Evolutionary conservation across 2,888 invertebrate species (phyloP), one percentile per base, ranked within the genome.

Genomic region (Chydorus sphaericus): DNA sequence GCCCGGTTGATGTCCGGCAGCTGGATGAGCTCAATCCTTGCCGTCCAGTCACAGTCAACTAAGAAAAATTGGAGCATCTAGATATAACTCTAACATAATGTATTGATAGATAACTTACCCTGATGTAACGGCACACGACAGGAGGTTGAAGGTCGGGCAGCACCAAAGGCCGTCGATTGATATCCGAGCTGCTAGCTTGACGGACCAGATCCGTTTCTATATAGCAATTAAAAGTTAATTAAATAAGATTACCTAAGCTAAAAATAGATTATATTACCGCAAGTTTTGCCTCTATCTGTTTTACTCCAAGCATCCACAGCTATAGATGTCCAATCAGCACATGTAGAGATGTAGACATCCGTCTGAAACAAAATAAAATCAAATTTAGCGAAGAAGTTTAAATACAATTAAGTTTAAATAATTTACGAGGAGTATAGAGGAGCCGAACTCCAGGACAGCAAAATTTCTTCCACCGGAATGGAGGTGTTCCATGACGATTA

Each of bases 381-480:
- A n/a, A n/a, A n/a, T n/a, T n/a, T n/a, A n/a, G n/a, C n/a, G n/a
- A n/a, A n/a, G n/a, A n/a, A n/a, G n/a, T n/a, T n/a, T n/a, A n/a
- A n/a, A n/a, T n/a, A n/a, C n/a, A n/a, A n/a, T n/a, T n/a, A n/a
- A n/a, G n/a, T n/a, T n/a, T n/a, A n/a, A n/a, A n/a, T n/a, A n/a
- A n/a, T n/a, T n/a, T n/a, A n/a, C n/a, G n/a, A n/a, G n/a, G n/a
- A n/a, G n/a, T 54, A 92, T 77, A 1, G 85, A 81, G 62, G 85
- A 82, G 4, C 92, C 91, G 69, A 94, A 91, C 72, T 94, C 93
- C 33, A 94, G 74, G 11, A 89, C 86, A 57, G 92, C 89, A 72
- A 85, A 91, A 57, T 92, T 78, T n/a, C 92, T 75, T 0, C 91
- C 92, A 55, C 92, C 89, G 0, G 91, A 89, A 71, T 91, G 89